Evolutionary conservation across 1,140 invertebrate species (phyloP).

Genomic region (Oryzaephilus surinamensis): DNA sequence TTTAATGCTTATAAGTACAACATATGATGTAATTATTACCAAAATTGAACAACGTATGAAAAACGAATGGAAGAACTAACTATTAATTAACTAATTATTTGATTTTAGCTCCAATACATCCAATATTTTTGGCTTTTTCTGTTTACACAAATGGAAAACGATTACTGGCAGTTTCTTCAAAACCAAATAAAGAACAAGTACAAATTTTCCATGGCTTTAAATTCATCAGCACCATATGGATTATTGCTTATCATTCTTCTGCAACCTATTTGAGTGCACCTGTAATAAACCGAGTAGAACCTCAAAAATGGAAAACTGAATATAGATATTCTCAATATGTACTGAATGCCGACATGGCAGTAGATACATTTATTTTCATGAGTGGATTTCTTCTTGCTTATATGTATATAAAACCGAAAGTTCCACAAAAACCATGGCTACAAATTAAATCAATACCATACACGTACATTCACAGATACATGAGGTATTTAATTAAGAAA

Average conservation of each 20-base stretch:
- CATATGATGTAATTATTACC: slow-evolving; percentile 2
- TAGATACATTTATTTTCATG: slow-evolving; percentile 28
- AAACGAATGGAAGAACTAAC: too few relatives aligned
- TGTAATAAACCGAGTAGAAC: not conserved
- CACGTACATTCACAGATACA: slow-evolving; percentile 34
- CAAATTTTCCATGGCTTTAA: slow-evolving; percentile 5
- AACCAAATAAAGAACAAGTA: slow-evolving; percentile 7
- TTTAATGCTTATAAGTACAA: slow-evolving; percentile 3
- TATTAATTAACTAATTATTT: too few relatives aligned
- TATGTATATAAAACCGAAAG: slow-evolving; percentile 18
- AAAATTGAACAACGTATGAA: slow-evolving; percentile 6
- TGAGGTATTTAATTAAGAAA: slow-evolving; percentile 20
- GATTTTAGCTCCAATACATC: not conserved
- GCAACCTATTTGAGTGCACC: not conserved
- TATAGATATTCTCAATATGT: slow-evolving; percentile 14
- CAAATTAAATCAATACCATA: slow-evolving; percentile 26
- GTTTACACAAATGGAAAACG: slow-evolving; percentile 2
- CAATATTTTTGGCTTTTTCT: slow-evolving; percentile 6
- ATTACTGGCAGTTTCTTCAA: not conserved
- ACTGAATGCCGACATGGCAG: slow-evolving; percentile 13
- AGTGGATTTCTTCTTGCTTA: slow-evolving; percentile 24
- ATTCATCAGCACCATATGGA: slow-evolving; percentile 8
- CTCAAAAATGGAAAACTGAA: slow-evolving; percentile 1
- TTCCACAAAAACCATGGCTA: slow-evolving; percentile 32
- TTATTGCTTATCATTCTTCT: not conserved